phyloP scores from a whole-genome alignment of 1,140 invertebrate genomes.

The Bombus huntii region DNA sequence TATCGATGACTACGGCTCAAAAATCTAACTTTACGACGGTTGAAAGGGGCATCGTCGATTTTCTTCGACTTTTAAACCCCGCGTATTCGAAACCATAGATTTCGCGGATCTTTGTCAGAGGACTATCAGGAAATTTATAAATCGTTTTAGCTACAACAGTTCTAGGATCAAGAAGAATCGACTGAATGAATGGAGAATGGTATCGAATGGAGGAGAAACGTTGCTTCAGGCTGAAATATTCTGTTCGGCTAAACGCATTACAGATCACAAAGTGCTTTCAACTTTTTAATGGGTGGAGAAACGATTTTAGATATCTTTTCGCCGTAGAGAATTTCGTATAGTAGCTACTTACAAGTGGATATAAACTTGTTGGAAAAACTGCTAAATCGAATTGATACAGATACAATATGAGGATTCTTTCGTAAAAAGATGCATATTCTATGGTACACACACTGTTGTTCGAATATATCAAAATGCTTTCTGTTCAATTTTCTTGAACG shows the following conservation, averaged over 20 bases:
- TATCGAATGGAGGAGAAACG: not conserved
- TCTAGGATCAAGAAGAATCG: slow-evolving; percentile 5
- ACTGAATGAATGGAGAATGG: too few species aligned
- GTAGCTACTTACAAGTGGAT: too few species aligned
- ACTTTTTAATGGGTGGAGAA: not conserved
- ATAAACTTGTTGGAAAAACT: too few species aligned
- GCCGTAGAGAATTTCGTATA: too few species aligned
- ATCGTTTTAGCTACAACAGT: slow-evolving; percentile 6
- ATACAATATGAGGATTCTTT: too few species aligned
- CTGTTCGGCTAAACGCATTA: not conserved
- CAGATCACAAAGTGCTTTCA: not conserved
- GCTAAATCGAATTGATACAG: too few species aligned
- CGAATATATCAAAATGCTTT: not conserved
- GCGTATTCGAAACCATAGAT: slow-evolving; percentile 24
- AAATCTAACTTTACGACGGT: slow-evolving; percentile 55
- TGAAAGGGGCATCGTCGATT: not conserved
- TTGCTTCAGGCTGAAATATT: not conserved
- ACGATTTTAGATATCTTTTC: too few species aligned
- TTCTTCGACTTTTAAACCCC: slow-evolving; percentile 9
- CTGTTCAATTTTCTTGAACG: not conserved
- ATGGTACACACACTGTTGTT: too few species aligned
- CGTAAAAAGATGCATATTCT: too few species aligned
- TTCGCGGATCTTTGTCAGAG: not conserved
- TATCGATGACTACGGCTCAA: slow-evolving; percentile 48
- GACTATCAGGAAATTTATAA: slow-evolving; percentile 28